phyloP scores from a whole-genome alignment of 1,140 invertebrate genomes.

The Panagrolaimus sp. region DNA sequence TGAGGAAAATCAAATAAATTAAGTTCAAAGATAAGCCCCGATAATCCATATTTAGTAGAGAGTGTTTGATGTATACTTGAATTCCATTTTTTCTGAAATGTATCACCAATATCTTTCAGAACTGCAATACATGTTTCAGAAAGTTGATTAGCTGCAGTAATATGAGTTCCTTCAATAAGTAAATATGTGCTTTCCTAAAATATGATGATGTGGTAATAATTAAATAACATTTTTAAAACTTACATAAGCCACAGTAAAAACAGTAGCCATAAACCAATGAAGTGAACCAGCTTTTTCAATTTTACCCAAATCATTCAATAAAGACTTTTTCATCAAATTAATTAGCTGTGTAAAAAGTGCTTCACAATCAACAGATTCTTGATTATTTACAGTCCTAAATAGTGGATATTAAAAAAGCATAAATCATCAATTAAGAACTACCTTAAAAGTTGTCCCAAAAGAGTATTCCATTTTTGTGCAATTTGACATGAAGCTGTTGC shows the following conservation, averaged over 20 bases:
- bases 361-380: not conserved
- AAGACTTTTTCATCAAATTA: not conserved
- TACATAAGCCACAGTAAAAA: not conserved
- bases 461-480: not conserved
- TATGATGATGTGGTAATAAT: no score
- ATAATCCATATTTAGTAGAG: not conserved
- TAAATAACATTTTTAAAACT: not conserved
- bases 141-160: not conserved
- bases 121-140: not conserved
- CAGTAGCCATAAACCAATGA: conserved; percentile 6
- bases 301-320: not conserved
- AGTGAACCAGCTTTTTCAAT: not conserved
- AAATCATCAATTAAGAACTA: not conserved
- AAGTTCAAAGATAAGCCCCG: not conserved
- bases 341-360: not conserved
- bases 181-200: no score
- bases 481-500: not conserved
- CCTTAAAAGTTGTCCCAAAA: not conserved
- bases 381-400: not conserved
- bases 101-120: not conserved
- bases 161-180: not conserved
- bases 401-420: not conserved
- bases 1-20: not conserved
- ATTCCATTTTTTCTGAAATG: not conserved
- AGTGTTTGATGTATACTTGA: not conserved